These are phyloP conservation scores for Vireo griseus DNA, from an alignment of 2,797 vertebrate genomes.

Conservation along the genomic window DNA sequence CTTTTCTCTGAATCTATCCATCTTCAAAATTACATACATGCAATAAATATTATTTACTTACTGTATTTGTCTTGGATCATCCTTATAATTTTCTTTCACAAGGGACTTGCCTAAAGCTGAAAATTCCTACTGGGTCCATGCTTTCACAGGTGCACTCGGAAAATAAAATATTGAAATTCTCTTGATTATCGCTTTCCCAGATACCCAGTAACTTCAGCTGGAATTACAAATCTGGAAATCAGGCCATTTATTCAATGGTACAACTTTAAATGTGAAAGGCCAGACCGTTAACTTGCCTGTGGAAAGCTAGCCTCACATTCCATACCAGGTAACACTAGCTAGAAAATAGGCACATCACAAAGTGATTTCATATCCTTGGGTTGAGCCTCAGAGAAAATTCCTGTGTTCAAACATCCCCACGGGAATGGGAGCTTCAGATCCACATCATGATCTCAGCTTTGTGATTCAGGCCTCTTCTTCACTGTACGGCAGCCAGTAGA, in stretches of 20 bases:
- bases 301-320: neutral
- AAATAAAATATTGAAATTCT: neutral
- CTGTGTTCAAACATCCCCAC: accelerated
- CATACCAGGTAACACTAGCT: neutral
- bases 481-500: neutral
- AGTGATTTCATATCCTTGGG: neutral
- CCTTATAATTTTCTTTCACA: neutral
- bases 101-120: neutral
- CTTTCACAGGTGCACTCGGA: neutral
- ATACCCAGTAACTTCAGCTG: neutral
- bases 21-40: neutral
- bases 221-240: neutral
- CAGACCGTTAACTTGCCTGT: neutral
- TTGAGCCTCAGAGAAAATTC: neutral
- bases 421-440: neutral
- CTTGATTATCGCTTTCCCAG: neutral
- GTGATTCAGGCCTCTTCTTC: neutral
- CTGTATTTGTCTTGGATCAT: neutral
- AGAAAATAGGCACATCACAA: neutral
- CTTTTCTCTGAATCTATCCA: neutral
- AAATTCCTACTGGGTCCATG: neutral
- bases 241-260: neutral
- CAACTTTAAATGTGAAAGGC: neutral
- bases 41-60: neutral
- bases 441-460: neutral